These are phyloP conservation scores for Gambusia holbrooki DNA, from an alignment of 2,113 vertebrate species.

Conservation along the genomic window DNA sequence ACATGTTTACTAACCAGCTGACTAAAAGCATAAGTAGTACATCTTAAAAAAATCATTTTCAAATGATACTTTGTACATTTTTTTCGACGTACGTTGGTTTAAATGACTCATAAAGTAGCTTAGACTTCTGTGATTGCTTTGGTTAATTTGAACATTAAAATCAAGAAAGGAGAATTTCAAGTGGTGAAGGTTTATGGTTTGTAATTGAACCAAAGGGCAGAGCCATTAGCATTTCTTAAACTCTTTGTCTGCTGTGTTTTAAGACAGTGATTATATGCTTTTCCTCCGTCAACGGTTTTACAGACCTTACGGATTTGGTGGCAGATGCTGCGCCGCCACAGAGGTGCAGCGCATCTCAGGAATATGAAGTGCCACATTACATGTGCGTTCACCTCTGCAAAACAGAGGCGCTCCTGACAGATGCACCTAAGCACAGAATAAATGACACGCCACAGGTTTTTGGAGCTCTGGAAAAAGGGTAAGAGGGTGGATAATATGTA, in stretches of 20 bases:
- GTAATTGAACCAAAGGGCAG: background rate
- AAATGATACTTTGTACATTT: background rate
- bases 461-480: constrained; percentile 13
- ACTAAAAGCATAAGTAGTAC: background rate
- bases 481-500: constrained; percentile 42
- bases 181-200: background rate
- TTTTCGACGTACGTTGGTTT: background rate
- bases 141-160: background rate
- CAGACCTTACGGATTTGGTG: constrained; percentile 49
- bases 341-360: constrained; percentile 13
- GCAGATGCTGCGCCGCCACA: constrained; percentile 28
- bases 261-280: constrained; percentile 39
- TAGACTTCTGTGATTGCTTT: background rate
- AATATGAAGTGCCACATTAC: constrained; percentile 54
- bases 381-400: constrained; percentile 48
- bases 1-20: background rate
- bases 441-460: constrained; percentile 35
- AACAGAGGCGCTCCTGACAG: constrained; percentile 34
- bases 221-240: background rate
- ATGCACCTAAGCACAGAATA: constrained; percentile 46
- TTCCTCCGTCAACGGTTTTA: constrained; percentile 43
- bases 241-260: background rate
- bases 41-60: background rate
- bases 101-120: background rate
- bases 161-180: background rate